Percentiles rank a stretch among this genome's conserved stretches.
Conservation (phyloP, 2,888 invertebrate species). For the Apodemia zela region DNA sequence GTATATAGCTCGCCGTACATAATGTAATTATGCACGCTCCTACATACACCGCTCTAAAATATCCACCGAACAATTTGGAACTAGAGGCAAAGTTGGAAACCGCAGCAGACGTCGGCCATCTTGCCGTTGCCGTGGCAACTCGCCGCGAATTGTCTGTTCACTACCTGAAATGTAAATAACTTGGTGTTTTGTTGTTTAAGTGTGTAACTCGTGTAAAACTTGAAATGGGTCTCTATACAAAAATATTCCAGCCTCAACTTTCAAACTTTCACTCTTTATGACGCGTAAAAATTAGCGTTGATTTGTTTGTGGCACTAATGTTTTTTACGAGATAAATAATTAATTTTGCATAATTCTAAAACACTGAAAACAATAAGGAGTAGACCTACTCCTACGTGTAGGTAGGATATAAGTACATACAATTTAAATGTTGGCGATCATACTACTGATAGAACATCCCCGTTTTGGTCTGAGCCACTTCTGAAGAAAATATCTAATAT, state of each 20-base stretch:
- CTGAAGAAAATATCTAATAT: too few species aligned
- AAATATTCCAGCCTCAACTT: slow-evolving; percentile 16
- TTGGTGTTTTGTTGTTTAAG: slow-evolving; percentile 55
- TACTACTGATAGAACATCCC: too few species aligned
- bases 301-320: slow-evolving; percentile 10
- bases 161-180: slow-evolving; percentile 69
- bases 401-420: too few species aligned
- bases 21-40: slow-evolving; percentile 74
- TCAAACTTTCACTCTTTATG: slow-evolving; percentile 21
- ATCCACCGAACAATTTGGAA: slow-evolving; percentile 73
- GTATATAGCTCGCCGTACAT: slow-evolving; percentile 67
- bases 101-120: slow-evolving; percentile 73
- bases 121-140: slow-evolving; percentile 70
- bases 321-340: slow-evolving; percentile 17
- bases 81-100: slow-evolving; percentile 74
- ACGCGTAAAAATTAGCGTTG: slow-evolving; percentile 6
- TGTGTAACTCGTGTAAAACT: slow-evolving; percentile 38
- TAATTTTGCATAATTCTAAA: neutral
- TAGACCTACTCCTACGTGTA: too few species aligned
- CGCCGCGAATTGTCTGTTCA: slow-evolving; percentile 64
- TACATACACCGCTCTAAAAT: slow-evolving; percentile 71
- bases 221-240: slow-evolving; percentile 26
- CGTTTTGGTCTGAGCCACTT: too few species aligned
- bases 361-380: too few species aligned
- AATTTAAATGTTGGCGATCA: too few species aligned